Evolutionary conservation across 2,113 vertebrate genomes (phyloP).

Genomic region (Ivindomyrus marchei): DNA sequence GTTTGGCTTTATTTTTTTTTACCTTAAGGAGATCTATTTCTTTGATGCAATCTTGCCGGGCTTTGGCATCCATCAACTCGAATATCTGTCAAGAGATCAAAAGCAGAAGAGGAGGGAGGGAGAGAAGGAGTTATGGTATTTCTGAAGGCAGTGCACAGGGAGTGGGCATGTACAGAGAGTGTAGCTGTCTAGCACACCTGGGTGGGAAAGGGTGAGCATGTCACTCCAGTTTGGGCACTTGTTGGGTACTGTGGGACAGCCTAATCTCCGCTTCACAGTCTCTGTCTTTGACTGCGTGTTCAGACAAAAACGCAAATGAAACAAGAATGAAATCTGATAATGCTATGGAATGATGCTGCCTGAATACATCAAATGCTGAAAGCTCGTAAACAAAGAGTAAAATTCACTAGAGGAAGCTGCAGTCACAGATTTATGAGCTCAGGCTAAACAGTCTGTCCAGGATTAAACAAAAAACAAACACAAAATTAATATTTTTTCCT

Average conservation of each 20-base stretch:
- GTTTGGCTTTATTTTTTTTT: slow-evolving; percentile 51
- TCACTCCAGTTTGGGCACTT: background rate
- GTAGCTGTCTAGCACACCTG: slow-evolving; percentile 9
- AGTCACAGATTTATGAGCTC: background rate
- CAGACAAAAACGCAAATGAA: background rate
- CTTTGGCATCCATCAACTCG: slow-evolving; percentile 99
- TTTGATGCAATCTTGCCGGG: slow-evolving; percentile 99
- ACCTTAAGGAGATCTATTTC: slow-evolving; percentile 99
- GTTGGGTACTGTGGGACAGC: background rate
- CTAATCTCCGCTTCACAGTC: background rate
- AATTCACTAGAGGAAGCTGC: background rate
- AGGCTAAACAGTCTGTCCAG: background rate
- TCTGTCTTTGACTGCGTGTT: background rate
- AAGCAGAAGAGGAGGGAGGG: slow-evolving; percentile 33
- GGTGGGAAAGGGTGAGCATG: background rate
- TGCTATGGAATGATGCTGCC: background rate
- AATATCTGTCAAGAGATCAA: slow-evolving; percentile 87
- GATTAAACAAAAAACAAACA: background rate
- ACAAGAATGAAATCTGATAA: background rate
- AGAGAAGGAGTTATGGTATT: slow-evolving; percentile 8
- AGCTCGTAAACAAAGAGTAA: background rate
- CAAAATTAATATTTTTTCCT: background rate
- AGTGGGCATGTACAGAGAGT: background rate
- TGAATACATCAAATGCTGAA: background rate
- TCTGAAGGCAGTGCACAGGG: slow-evolving; percentile 4